phyloP scores from a whole-genome alignment of 92 coral and sea anemone species.

The Isaurus tuberculatus region DNA sequence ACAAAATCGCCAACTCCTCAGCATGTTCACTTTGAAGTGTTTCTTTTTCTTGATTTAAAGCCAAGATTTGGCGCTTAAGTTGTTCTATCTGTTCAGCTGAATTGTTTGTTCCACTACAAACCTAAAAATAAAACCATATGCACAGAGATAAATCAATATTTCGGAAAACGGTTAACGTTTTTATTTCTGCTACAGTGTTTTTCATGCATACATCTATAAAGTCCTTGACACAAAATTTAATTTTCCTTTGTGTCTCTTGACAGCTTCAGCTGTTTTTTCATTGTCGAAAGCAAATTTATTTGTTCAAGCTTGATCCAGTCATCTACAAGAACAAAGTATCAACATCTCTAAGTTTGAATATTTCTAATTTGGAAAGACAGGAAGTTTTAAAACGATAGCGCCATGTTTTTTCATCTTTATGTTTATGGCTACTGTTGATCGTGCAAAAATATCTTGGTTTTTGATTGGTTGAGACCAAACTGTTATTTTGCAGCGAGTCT shows the following conservation, averaged over 20 bases:
- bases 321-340: background rate
- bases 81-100: slow-evolving; percentile 54
- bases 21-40: slow-evolving; percentile 75
- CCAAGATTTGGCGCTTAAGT: slow-evolving; percentile 65
- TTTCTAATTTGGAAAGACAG: background rate
- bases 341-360: background rate
- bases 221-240: slow-evolving; percentile 26
- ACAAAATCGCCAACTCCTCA: slow-evolving; percentile 78
- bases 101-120: slow-evolving; percentile 66
- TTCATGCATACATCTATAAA: slow-evolving; percentile 19
- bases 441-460: background rate
- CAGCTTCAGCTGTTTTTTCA: slow-evolving; percentile 17
- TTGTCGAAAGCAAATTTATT: slow-evolving; percentile 23
- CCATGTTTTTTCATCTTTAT: background rate
- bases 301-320: slow-evolving; percentile 31
- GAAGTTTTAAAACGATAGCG: background rate
- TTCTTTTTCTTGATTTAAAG: slow-evolving; percentile 69
- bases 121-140: slow-evolving; percentile 45
- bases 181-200: background rate
- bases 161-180: background rate
- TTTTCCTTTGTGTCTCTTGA: slow-evolving; percentile 22
- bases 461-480: slow-evolving; percentile 12
- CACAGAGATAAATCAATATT: background rate
- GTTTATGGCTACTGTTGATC: background rate
- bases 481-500: background rate